Conservation (phyloP, 37 sponge, comb jelly and placozoan species). For the Spongilla lacustris region DNA sequence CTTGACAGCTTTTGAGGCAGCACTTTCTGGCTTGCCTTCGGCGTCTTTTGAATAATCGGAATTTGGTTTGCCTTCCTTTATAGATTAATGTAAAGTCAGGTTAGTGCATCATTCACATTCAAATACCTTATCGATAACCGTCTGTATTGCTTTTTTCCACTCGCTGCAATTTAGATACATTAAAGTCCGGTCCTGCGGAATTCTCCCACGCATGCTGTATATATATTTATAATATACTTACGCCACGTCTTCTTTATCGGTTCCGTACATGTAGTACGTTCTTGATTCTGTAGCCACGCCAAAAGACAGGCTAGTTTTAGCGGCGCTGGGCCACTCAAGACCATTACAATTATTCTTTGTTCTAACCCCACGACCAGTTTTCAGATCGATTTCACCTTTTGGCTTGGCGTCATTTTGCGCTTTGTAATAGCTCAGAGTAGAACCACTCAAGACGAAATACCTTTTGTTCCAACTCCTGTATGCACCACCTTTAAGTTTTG, state of each 20-base stretch:
- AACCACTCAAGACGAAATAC: slow-evolving; percentile 47
- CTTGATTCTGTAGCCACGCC: slow-evolving; percentile 55
- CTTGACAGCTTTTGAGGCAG: slow-evolving; percentile 42
- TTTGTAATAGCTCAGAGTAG: slow-evolving; percentile 46
- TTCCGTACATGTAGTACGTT: slow-evolving; percentile 73
- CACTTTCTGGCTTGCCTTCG: slow-evolving; percentile 67
- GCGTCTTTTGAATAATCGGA: slow-evolving; percentile 35
- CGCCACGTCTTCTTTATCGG: background rate
- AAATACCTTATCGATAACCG: slow-evolving; percentile 46
- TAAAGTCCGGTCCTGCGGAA: background rate
- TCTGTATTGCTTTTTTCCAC: slow-evolving; percentile 52
- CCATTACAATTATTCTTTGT: slow-evolving; percentile 20
- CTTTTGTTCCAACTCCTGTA: slow-evolving; percentile 72
- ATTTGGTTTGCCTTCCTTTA: slow-evolving; percentile 59
- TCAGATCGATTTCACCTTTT: slow-evolving; percentile 60
- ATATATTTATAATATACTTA: too few species aligned
- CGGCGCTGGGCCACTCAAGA: slow-evolving; percentile 61
- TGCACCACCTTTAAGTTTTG: slow-evolving; percentile 61
- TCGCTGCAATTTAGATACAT: slow-evolving; percentile 36
- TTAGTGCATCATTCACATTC: too few species aligned
- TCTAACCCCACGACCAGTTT: slow-evolving; percentile 43
- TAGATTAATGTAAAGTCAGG: background rate
- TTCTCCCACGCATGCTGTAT: background rate
- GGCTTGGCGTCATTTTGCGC: slow-evolving; percentile 40
- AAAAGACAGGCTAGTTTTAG: slow-evolving; percentile 36